These are phyloP conservation scores for Yponomeuta malinellus DNA, from an alignment of 2,888 invertebrate genomes.

Conservation along the genomic window DNA sequence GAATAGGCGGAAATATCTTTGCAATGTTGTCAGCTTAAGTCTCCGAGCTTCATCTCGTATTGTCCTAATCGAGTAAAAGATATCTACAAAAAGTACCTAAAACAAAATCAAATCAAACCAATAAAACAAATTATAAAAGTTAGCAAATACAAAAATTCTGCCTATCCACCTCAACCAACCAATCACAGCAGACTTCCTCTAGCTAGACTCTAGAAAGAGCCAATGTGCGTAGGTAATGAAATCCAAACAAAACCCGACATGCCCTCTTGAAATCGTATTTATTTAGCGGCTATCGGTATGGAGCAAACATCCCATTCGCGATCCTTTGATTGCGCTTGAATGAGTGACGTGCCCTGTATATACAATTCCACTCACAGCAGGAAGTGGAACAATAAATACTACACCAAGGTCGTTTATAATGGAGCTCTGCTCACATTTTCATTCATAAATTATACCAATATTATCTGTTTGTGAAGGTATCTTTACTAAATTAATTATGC, in stretches of 20 bases:
- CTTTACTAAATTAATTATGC: neutral
- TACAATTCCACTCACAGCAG: constrained; percentile 63
- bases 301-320: constrained; percentile 69
- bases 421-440: constrained; percentile 18
- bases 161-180: too few species aligned
- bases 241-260: neutral
- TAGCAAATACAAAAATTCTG: too few species aligned
- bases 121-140: too few species aligned
- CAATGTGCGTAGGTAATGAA: too few species aligned
- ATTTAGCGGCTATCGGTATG: constrained; percentile 18
- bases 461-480: neutral
- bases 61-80: too few species aligned
- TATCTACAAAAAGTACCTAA: too few species aligned
- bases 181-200: too few species aligned
- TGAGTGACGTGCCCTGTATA: constrained; percentile 69
- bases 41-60: neutral
- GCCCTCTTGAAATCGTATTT: neutral
- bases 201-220: too few species aligned
- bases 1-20: neutral
- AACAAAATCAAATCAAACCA: too few species aligned
- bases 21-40: neutral
- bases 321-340: constrained; percentile 70
- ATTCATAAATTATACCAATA: neutral
- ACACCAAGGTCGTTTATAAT: constrained; percentile 61
- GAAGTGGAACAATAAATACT: constrained; percentile 63